Conservation (phyloP, 2,888 invertebrate species). For the Polymixis lichenea region DNA sequence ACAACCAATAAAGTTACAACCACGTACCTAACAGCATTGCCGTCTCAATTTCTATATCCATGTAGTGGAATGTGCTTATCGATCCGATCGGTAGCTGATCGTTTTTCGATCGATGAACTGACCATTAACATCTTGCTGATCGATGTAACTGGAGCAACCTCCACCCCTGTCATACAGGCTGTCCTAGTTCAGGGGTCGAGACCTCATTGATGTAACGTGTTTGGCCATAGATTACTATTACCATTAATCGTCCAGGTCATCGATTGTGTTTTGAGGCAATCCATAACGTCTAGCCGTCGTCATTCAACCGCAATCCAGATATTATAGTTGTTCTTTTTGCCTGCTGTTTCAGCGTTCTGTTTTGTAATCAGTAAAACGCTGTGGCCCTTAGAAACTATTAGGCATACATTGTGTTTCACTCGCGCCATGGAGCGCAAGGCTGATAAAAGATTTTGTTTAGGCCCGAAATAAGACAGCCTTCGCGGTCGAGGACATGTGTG, state of each 20-base stretch:
- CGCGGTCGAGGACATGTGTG: neutral
- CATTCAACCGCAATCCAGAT: neutral
- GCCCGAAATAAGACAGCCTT: neutral
- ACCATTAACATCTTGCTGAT: too few relatives aligned
- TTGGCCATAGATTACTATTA: too few relatives aligned
- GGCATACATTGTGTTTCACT: neutral
- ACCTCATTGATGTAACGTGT: too few relatives aligned
- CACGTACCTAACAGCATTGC: neutral
- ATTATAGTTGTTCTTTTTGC: neutral
- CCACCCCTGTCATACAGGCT: too few relatives aligned
- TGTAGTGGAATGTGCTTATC: neutral
- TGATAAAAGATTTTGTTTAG: neutral
- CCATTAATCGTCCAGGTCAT: neutral
- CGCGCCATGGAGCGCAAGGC: too few relatives aligned
- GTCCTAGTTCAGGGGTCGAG: neutral
- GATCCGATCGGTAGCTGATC: neutral
- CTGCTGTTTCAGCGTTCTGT: neutral
- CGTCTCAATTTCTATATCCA: neutral
- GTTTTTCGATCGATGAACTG: neutral
- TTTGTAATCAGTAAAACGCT: neutral
- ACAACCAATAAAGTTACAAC: neutral
- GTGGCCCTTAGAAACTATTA: neutral
- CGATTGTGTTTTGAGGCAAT: neutral
- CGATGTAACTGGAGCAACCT: too few relatives aligned
- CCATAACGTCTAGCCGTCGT: neutral